These are phyloP conservation scores for Vannuccia rotundouncinata DNA, from an alignment of 2,888 invertebrate genomes.

Conservation along the genomic window DNA sequence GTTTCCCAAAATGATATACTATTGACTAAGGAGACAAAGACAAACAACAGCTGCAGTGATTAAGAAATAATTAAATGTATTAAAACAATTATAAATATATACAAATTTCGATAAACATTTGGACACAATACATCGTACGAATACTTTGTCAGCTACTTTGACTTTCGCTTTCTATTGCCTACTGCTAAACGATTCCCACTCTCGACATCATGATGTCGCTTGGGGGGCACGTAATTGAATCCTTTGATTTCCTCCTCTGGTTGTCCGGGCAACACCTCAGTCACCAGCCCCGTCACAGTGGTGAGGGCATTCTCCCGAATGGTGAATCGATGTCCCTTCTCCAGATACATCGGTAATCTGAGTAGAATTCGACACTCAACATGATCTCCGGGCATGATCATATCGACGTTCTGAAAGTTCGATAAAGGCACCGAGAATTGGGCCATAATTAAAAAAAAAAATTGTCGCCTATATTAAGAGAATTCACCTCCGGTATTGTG, in stretches of 20 bases:
- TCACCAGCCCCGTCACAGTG: constrained; percentile 43
- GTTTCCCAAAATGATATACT: too few species aligned
- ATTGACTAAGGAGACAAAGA: too few species aligned
- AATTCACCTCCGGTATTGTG: constrained; percentile 39
- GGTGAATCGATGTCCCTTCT: constrained; percentile 42
- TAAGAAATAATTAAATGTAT: too few species aligned
- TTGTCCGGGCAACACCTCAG: constrained; percentile 34
- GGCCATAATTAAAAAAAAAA: neutral
- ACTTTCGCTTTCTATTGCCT: too few species aligned
- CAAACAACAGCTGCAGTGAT: too few species aligned
- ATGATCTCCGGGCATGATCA: constrained; percentile 45
- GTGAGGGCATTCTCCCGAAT: constrained; percentile 44
- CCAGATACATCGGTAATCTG: constrained; percentile 41
- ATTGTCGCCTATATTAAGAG: neutral
- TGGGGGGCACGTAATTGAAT: constrained; percentile 45
- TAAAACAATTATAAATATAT: too few species aligned
- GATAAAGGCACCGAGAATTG: neutral
- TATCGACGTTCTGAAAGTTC: constrained; percentile 40
- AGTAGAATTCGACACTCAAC: constrained; percentile 38
- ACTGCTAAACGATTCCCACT: too few species aligned
- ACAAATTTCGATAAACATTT: too few species aligned
- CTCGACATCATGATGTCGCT: neutral
- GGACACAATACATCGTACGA: too few species aligned
- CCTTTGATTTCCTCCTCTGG: constrained; percentile 44
- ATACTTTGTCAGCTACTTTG: too few species aligned